Evolutionary conservation across 2,797 vertebrate genomes (phyloP).

Genomic region (Botia kubotai): DNA sequence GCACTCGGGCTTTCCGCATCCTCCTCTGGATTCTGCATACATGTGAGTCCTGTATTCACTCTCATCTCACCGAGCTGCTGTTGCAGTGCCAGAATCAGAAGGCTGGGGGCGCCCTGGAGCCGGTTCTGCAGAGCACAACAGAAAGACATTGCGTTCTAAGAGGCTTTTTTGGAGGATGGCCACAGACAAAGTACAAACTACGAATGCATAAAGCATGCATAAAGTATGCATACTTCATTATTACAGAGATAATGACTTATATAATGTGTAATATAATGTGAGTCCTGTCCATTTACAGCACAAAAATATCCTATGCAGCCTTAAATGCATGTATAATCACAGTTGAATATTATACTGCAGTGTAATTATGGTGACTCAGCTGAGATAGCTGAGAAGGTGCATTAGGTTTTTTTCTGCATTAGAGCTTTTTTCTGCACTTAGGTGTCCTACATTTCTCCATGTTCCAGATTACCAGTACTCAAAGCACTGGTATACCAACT

Average conservation of each 20-base stretch:
- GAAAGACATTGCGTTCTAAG: not conserved
- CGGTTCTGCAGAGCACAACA: constrained; percentile 71
- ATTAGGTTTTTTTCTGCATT: not conserved
- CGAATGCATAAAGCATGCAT: not conserved
- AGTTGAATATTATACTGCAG: not conserved
- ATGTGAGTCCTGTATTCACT: constrained; percentile 65
- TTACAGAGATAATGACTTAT: not conserved
- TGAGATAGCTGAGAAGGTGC: not conserved
- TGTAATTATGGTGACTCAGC: not conserved
- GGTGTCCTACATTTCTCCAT: not conserved
- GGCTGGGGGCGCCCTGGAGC: constrained; percentile 78
- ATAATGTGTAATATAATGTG: not conserved
- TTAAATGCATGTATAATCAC: constrained; percentile 22
- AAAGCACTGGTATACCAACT: no score
- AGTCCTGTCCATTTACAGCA: not conserved
- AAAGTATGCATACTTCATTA: not conserved
- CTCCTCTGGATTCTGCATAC: constrained; percentile 65
- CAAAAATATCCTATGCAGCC: not conserved
- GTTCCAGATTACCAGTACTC: not conserved
- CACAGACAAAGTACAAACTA: not conserved
- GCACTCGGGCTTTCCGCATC: constrained; percentile 68
- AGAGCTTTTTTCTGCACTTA: not conserved
- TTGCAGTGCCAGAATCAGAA: constrained; percentile 84
- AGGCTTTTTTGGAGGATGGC: no score
- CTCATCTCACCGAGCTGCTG: constrained; percentile 86